Conservation (phyloP, 2,888 invertebrate genomes). For the Lamproptera curius region DNA sequence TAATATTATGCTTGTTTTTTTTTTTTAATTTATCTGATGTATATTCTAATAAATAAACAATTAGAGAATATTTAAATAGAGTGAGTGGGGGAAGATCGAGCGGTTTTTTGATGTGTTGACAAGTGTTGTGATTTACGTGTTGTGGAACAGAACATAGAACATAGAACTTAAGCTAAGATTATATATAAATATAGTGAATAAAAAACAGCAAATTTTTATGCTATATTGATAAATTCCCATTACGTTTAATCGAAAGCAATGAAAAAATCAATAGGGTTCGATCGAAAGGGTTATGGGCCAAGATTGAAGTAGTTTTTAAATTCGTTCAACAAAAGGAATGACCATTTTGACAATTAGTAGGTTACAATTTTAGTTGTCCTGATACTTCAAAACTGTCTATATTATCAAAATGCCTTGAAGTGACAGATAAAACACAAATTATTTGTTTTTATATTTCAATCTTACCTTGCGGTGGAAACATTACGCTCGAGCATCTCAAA, state of each 20-base stretch:
- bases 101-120: neutral
- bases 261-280: constrained; percentile 3
- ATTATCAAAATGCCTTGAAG: no score
- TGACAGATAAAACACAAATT: no score
- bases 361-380: no score
- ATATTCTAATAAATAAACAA: no score
- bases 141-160: neutral
- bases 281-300: constrained; percentile 5
- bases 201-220: constrained; percentile 10
- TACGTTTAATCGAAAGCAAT: constrained; percentile 7
- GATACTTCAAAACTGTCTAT: no score
- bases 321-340: no score
- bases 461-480: constrained; percentile 13
- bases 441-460: constrained; percentile 15
- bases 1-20: no score
- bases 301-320: constrained; percentile 7
- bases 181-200: neutral
- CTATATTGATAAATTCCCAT: constrained; percentile 8
- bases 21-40: no score
- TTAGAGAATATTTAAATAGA: no score
- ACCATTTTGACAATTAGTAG: no score
- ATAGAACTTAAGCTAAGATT: neutral
- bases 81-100: neutral
- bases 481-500: no score
- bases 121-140: constrained; percentile 3